Evolutionary conservation across 2,888 invertebrate genomes (phyloP), one percentile per base, ranked within the genome.

Genomic region (Stratiomys singularior): DNA sequence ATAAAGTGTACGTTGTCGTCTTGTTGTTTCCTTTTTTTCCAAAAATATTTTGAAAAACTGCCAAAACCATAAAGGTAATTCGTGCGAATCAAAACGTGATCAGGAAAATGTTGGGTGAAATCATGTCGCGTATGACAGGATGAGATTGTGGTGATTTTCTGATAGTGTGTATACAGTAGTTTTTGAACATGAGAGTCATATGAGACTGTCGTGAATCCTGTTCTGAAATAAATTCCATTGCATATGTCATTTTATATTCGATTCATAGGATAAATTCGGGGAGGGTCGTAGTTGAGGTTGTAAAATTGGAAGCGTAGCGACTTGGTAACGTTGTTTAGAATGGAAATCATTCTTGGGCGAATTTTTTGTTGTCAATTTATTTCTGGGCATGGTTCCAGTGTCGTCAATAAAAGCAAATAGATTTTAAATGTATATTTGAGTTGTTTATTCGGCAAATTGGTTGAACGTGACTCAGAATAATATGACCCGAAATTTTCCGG

Each of bases 71-170:
- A 84, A 86, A 85, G 83, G 83, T 84, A 84, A 84, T 85, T 84
- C 86, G 86, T 85, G 86, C 85, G 85, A 83, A 85, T 84, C 84
- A 85, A n/a, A 85, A 85, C 85, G 86, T 85, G 85, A 85, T 85
- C 83, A 84, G 84, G 83, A 83, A 37, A 37, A 82, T 60, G 13
- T 23, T 11, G 81, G 81, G 83, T n/a, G 84, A 84, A 72, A 72
- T 18, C 9, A 37, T 67, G 18, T 67, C 15, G 2, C 18, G 30
- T 37, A 66, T 60, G 66, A 15, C 27, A 25, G 9, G 13, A 66
- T 13, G 37, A 15, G 28, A 37, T n/a, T 37, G 21, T 27, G 66
- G 9, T 18, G 27, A 63, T 18, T n/a, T 66, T n/a, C 66, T 18
- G 27, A 44, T 27, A 15, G 27, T 66, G 11, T 66, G 18, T 66